Evolutionary conservation across 2,113 vertebrate species (phyloP), one percentile per base, ranked within the genome.

Genomic region (Nestor notabilis): DNA sequence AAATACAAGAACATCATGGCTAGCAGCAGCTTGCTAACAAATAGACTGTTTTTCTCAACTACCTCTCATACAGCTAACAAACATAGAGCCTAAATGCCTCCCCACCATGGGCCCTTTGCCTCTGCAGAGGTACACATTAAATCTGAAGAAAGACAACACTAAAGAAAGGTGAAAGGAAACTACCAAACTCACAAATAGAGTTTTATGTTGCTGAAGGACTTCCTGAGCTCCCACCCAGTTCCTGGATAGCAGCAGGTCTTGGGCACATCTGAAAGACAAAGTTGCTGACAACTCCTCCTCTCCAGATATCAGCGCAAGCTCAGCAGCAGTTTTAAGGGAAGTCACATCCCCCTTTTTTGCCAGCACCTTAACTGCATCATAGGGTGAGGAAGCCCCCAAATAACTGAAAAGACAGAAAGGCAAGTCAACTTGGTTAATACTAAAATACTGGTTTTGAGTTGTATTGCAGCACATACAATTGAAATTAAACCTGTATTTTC

Each of bases 291-390:
- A 95, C 41, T 98, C 97, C 0, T 83, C 93, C 75, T 99, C 99
- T 50, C 99, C 99, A 2, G 97, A 96, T 17, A 99, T 80, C 12
- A 96, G 90, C 0, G 99, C 99, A 72, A 99, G 33, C 53, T 96
- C 96, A 7, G 99, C 98, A 2, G 99, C 99, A 0, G 98, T 95
- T 96, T 96, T 98, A 50, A 99, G 98, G 2, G 99, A 99, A 9
- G 95, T 12, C 29, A 97, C 74, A 29, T 99, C 99, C 6, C 99
- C 99, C 94, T 99, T 99, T 97, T 98, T 99, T 77, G 99, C 97
- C 78, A 99, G 90, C 60, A 99, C 99, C 96, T 99, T 99, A 71
- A 99, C 99, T 1, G 99, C 99, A 64, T 99, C 99, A 16, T 99
- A 99, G 50, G 98, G 96, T 28, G 98, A 98, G 8, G 98, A 97